A percentile compares a stretch with the other conserved stretches of the same genome.
Conservation (phyloP, 2,888 invertebrate genomes). For the Mellilla xanthometata region DNA sequence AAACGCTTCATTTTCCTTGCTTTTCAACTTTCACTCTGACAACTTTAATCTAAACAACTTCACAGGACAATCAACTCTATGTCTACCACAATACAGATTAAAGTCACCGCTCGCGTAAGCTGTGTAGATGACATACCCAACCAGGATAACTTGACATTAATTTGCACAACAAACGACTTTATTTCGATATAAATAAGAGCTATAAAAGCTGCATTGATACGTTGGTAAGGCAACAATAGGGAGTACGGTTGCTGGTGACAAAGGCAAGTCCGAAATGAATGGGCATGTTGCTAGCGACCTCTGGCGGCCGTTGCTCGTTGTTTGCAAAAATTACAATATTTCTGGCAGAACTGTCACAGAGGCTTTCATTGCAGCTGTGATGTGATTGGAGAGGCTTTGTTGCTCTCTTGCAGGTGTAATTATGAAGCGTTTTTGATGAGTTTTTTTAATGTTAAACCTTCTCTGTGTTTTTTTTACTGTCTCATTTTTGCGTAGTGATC, state of each 20-base stretch:
- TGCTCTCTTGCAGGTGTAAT: not conserved
- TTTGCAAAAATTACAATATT: constrained; percentile 31
- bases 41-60: constrained; percentile 2
- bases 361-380: constrained; percentile 17
- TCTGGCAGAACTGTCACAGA: constrained; percentile 23
- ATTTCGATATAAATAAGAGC: constrained; percentile 6
- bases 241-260: constrained; percentile 30
- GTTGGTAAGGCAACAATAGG: constrained; percentile 28
- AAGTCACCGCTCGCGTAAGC: not conserved
- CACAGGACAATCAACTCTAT: constrained; percentile 26
- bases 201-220: constrained; percentile 12
- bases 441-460: not conserved
- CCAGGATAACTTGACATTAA: constrained; percentile 8
- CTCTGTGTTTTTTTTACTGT: too few species aligned
- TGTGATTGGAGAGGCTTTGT: constrained; percentile 7
- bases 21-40: constrained; percentile 38
- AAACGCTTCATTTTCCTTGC: constrained; percentile 57
- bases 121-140: not conserved
- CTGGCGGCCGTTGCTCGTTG: constrained; percentile 24
- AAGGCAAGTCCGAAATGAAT: constrained; percentile 34
- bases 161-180: constrained; percentile 24
- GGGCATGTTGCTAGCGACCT: constrained; percentile 29
- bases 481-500: too few species aligned
- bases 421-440: not conserved
- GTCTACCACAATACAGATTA: constrained; percentile 1